Percentiles rank a stretch among this genome's conserved stretches.
phyloP scores from a whole-genome alignment of 2,888 invertebrate genomes.

The Maniola hyperantus region DNA sequence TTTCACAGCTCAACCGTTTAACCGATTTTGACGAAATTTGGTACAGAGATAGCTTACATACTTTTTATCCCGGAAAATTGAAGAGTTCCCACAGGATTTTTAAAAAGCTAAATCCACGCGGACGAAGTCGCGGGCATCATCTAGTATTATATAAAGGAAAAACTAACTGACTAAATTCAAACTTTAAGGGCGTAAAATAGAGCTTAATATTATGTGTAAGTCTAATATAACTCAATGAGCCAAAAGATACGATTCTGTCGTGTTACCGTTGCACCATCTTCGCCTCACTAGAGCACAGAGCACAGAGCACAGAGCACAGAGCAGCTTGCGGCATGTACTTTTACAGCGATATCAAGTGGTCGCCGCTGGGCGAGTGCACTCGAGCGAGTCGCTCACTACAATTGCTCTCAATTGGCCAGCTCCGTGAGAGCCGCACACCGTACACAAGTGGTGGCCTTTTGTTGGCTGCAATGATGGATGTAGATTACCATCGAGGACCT shows the following conservation, averaged over 20 bases:
- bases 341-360: background rate
- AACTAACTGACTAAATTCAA: too few relatives aligned
- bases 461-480: background rate
- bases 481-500: background rate
- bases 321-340: background rate
- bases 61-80: too few relatives aligned
- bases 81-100: too few relatives aligned
- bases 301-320: background rate
- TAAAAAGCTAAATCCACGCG: too few relatives aligned
- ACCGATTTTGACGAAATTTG: too few relatives aligned
- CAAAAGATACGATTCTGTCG: background rate
- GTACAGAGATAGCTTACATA: too few relatives aligned
- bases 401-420: constrained; percentile 1
- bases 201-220: too few relatives aligned
- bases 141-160: too few relatives aligned
- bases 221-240: background rate
- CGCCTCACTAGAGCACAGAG: background rate
- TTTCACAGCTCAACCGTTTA: too few relatives aligned
- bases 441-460: constrained; percentile 12
- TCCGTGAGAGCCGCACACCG: background rate
- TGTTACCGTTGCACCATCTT: background rate
- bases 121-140: too few relatives aligned
- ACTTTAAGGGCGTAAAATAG: too few relatives aligned
- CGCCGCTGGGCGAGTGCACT: background rate
- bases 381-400: background rate